Conservation (phyloP, 1,140 invertebrate genomes). For the Aphidius gifuensis region DNA sequence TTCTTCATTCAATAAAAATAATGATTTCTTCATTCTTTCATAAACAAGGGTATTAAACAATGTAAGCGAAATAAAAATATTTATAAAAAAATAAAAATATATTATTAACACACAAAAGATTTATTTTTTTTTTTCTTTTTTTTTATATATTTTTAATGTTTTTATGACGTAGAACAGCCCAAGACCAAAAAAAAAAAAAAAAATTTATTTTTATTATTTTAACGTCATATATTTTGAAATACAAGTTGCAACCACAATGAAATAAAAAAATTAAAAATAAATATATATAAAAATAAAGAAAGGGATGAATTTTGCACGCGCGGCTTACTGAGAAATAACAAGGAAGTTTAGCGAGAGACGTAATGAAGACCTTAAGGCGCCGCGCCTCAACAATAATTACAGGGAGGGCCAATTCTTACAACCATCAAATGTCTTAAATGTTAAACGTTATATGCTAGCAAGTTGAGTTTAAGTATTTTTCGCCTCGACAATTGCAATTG, state of each 20-base stretch:
- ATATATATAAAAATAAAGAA: background rate
- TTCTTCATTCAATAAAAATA: too few relatives aligned
- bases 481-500: too few relatives aligned
- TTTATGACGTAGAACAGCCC: slow-evolving; percentile 3
- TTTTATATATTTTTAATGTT: too few relatives aligned
- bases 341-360: slow-evolving; percentile 43
- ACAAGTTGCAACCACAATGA: slow-evolving; percentile 22
- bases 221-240: background rate
- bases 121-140: slow-evolving; percentile 5
- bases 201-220: background rate
- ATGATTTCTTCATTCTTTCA: too few relatives aligned
- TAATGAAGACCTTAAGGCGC: slow-evolving; percentile 58
- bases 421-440: slow-evolving; percentile 57
- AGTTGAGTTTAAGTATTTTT: too few relatives aligned
- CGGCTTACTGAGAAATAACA: slow-evolving; percentile 52
- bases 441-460: slow-evolving; percentile 54
- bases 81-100: too few relatives aligned
- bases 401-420: slow-evolving; percentile 54
- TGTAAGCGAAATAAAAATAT: too few relatives aligned
- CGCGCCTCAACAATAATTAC: slow-evolving; percentile 57
- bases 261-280: slow-evolving; percentile 6
- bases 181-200: too few relatives aligned
- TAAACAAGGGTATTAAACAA: too few relatives aligned
- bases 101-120: background rate
- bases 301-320: slow-evolving; percentile 25